Percentiles rank a stretch among this genome's conserved stretches.
Conservation (phyloP, 2,113 vertebrate species). For the Phalacrocorax pelagicus region DNA sequence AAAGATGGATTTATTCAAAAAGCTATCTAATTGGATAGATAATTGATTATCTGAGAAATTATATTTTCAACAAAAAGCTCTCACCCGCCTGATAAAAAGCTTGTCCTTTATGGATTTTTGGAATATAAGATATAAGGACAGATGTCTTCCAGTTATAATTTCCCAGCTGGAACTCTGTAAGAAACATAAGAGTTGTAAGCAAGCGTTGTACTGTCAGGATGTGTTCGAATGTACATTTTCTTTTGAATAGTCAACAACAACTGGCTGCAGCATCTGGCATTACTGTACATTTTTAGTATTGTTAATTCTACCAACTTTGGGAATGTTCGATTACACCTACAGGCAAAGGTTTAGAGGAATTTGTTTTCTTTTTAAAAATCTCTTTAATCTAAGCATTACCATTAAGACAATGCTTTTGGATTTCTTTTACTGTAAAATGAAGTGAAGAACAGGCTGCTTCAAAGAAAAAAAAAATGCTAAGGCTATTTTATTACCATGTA, state of each 20-base stretch:
- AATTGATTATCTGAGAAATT: conserved; percentile 70
- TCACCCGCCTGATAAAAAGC: conserved; percentile 54
- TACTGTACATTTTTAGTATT: conserved; percentile 10
- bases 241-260: conserved; percentile 13
- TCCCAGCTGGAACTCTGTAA: conserved; percentile 53
- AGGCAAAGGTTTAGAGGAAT: background rate
- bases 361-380: background rate
- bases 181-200: conserved; percentile 12
- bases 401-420: background rate
- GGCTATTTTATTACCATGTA: background rate
- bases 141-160: conserved; percentile 52
- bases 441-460: background rate
- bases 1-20: conserved; percentile 30
- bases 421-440: background rate
- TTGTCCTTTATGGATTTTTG: conserved; percentile 53
- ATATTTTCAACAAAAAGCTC: conserved; percentile 59
- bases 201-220: background rate
- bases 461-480: background rate
- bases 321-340: background rate
- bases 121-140: conserved; percentile 55
- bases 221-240: conserved; percentile 15
- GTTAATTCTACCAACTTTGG: background rate
- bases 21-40: conserved; percentile 61
- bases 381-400: background rate
- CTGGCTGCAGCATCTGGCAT: conserved; percentile 32